Evolutionary conservation across 2,113 vertebrate genomes (phyloP).

Genomic region (Corapipo altera): DNA sequence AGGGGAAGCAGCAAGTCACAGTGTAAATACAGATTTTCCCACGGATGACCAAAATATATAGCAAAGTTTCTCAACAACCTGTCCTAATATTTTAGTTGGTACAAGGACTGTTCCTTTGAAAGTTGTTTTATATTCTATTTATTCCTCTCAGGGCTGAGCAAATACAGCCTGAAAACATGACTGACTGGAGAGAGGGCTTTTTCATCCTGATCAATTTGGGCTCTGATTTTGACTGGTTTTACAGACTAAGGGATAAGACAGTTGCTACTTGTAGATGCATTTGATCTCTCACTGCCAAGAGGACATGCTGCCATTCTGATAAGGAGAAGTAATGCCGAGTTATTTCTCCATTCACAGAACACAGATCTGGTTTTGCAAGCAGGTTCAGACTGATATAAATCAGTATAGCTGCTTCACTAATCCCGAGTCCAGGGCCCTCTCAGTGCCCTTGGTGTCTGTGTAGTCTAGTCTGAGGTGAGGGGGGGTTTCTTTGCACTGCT

Average conservation of each 20-base stretch:
- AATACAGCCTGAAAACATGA: not conserved
- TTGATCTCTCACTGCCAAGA: not conserved
- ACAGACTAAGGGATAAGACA: not conserved
- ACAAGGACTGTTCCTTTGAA: not conserved
- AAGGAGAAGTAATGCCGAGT: not conserved
- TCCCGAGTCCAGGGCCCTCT: not conserved
- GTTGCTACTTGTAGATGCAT: not conserved
- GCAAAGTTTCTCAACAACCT: not conserved
- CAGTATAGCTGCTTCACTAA: not conserved
- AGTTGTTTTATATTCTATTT: not conserved
- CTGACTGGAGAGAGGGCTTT: not conserved
- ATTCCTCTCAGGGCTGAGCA: not conserved
- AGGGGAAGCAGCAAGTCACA: not conserved
- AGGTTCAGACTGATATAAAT: not conserved
- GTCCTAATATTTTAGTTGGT: not conserved
- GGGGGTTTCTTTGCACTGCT: not conserved
- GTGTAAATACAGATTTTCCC: not conserved
- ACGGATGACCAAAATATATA: not conserved
- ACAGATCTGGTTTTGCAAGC: not conserved
- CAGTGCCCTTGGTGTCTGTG: not conserved
- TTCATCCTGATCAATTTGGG: not conserved
- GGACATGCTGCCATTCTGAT: not conserved
- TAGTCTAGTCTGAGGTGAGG: not conserved
- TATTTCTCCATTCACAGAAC: not conserved
- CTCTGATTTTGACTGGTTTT: not conserved